A percentile compares a stretch with the other conserved stretches of the same genome.
Evolutionary conservation across 1,140 invertebrate species (phyloP).

Genomic region (Hycleus phaleratus): DNA sequence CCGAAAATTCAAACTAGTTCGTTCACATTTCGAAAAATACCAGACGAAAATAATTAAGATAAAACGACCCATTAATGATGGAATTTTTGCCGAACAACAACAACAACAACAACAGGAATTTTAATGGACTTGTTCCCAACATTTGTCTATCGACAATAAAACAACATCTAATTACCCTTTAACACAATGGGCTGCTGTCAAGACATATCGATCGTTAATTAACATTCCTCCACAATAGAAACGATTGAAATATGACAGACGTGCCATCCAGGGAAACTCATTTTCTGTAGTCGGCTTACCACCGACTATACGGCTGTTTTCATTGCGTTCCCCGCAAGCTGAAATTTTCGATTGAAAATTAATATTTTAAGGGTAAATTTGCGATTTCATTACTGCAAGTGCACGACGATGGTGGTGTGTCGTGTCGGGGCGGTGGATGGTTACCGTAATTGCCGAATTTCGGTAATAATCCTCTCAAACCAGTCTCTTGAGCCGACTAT

Average conservation of each 20-base stretch:
- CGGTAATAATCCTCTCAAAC: conserved; percentile 11
- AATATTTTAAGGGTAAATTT: not conserved
- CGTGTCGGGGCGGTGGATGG: conserved; percentile 38
- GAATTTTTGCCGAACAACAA: no score
- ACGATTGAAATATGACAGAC: conserved; percentile 69
- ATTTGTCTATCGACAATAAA: not conserved
- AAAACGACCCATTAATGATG: no score
- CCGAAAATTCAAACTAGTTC: no score
- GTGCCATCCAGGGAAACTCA: conserved; percentile 78
- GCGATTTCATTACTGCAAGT: conserved; percentile 33
- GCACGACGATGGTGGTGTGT: conserved; percentile 39
- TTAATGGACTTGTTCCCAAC: not conserved
- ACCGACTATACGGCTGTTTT: conserved; percentile 69
- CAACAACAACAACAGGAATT: no score
- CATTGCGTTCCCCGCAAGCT: conserved; percentile 74
- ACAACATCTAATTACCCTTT: conserved; percentile 55
- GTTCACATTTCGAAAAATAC: no score
- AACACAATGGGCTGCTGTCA: conserved; percentile 77
- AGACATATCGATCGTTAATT: conserved; percentile 72
- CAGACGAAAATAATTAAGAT: no score
- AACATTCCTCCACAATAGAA: conserved; percentile 81
- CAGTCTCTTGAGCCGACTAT: not conserved
- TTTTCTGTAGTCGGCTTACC: conserved; percentile 60
- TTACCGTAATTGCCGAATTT: conserved; percentile 30
- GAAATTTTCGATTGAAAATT: conserved; percentile 16